Evolutionary conservation across 2,113 vertebrate species (phyloP).

Genomic region (Capreolus pygargus): DNA sequence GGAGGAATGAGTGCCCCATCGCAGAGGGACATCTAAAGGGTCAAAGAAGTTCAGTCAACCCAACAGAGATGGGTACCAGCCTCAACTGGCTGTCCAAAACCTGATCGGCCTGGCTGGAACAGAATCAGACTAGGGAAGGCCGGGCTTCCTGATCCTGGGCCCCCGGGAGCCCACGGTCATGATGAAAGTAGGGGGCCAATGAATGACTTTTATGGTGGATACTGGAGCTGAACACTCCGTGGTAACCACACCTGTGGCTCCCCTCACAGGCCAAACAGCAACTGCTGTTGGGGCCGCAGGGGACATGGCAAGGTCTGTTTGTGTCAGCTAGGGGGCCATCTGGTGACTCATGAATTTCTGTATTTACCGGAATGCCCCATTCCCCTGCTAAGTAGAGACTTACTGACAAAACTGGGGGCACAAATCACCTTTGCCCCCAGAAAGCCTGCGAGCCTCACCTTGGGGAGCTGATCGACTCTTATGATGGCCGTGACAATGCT

Average conservation of each 20-base stretch:
- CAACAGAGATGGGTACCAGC: neutral
- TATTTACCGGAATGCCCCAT: neutral
- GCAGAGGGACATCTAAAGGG: neutral
- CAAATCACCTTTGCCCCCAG: neutral
- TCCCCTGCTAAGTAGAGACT: neutral
- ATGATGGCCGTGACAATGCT: neutral
- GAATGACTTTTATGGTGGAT: neutral
- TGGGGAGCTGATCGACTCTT: neutral
- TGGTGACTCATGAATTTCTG: neutral
- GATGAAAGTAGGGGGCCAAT: neutral
- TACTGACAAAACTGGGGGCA: neutral
- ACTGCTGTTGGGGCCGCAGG: neutral
- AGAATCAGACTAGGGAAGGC: neutral
- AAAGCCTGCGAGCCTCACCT: neutral
- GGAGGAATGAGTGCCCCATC: neutral
- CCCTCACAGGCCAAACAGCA: neutral
- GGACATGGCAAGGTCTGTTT: accelerated
- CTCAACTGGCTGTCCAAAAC: neutral
- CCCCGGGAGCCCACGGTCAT: accelerated
- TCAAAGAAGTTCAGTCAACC: neutral
- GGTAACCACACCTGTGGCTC: neutral
- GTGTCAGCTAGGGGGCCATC: neutral
- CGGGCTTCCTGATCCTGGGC: neutral
- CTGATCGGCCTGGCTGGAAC: neutral
- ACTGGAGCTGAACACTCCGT: neutral